These are phyloP conservation scores for Centruroides vittatus DNA, from an alignment of 1,140 invertebrate genomes.

Conservation along the genomic window DNA sequence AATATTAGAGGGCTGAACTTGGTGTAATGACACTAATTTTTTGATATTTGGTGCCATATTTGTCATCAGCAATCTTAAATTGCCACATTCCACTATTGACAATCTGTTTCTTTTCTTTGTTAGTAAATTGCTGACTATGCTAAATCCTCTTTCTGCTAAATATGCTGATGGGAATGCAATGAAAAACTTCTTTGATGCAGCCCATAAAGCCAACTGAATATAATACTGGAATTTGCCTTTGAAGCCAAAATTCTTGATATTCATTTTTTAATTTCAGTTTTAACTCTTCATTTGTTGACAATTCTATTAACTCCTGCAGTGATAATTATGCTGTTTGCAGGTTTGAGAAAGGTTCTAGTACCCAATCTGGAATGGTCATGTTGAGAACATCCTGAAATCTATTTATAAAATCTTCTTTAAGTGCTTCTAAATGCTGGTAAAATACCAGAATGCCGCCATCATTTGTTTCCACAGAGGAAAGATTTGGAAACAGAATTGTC, in stretches of 20 bases:
- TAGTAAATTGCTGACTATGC: neutral
- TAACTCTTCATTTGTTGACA: constrained; percentile 9
- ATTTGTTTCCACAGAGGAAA: no score
- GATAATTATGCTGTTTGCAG: neutral
- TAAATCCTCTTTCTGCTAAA: constrained; percentile 13
- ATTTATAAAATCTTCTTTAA: constrained; percentile 8
- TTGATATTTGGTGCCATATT: no score
- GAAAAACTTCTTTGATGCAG: constrained; percentile 9
- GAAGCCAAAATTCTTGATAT: constrained; percentile 15
- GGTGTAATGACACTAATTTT: no score
- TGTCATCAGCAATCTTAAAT: no score
- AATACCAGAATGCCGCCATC: no score
- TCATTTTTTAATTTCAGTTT: constrained; percentile 7
- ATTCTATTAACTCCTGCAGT: constrained; percentile 3
- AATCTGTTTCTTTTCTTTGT: constrained; percentile 8
- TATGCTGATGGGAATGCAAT: constrained; percentile 15
- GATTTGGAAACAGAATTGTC: no score
- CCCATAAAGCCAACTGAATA: constrained; percentile 8
- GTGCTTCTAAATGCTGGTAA: constrained; percentile 6
- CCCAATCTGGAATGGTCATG: constrained; percentile 14
- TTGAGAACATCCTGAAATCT: constrained; percentile 15
- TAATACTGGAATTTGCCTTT: constrained; percentile 8
- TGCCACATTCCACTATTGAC: no score
- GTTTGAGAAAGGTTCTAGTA: constrained; percentile 11
- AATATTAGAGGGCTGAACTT: no score